Conservation (phyloP, 1,140 invertebrate genomes). For the Acyrthosiphon pisum region DNA sequence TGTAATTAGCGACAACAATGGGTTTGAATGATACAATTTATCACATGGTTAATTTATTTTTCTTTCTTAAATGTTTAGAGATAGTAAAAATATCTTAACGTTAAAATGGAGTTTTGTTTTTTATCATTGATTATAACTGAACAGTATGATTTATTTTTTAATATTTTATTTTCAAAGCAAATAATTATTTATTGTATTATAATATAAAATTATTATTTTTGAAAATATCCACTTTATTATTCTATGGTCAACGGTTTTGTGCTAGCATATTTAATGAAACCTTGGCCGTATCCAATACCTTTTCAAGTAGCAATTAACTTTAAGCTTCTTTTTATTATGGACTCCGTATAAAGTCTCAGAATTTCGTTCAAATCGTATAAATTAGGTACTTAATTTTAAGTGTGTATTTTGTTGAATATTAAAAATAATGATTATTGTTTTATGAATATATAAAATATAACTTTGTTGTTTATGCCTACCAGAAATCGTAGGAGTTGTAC, state of each 20-base stretch:
- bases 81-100: neutral
- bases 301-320: conserved; percentile 10
- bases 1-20: neutral
- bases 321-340: neutral
- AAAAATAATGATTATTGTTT: neutral
- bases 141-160: no score
- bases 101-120: neutral
- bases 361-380: neutral
- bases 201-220: neutral
- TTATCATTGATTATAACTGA: neutral
- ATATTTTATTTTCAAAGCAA: neutral
- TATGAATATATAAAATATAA: neutral
- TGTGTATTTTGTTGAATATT: neutral
- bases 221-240: neutral
- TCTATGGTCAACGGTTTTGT: neutral
- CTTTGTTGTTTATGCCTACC: neutral
- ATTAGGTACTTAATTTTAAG: neutral
- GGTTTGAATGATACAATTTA: neutral
- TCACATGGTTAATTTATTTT: neutral
- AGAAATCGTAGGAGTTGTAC: neutral
- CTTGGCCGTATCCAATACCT: neutral
- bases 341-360: neutral
- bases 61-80: neutral
- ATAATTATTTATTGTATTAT: neutral
- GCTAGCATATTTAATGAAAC: neutral